Evolutionary conservation across 2,113 vertebrate species (phyloP).

Genomic region (Echinops telfairi): DNA sequence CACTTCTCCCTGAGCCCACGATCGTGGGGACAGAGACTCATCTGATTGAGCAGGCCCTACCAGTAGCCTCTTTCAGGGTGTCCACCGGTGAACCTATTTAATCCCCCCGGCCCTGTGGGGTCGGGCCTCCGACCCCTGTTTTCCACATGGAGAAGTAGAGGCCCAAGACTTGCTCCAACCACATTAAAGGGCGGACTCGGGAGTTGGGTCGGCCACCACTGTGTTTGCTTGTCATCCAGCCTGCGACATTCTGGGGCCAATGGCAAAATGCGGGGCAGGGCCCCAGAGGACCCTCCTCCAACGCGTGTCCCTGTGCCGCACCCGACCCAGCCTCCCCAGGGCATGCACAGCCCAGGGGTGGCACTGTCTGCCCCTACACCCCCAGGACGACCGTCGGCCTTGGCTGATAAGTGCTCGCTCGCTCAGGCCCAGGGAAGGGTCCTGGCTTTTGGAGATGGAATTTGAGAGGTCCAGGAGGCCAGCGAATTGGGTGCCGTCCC

Average conservation of each 20-base stretch:
- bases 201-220: not conserved
- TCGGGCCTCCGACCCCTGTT: not conserved
- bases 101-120: not conserved
- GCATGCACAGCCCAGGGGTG: not conserved
- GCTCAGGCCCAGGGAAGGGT: not conserved
- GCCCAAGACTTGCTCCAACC: not conserved
- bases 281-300: not conserved
- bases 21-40: not conserved
- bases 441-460: not conserved
- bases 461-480: not conserved
- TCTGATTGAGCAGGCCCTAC: not conserved
- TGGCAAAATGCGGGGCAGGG: not conserved
- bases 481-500: not conserved
- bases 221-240: not conserved
- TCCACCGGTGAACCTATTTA: not conserved
- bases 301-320: not conserved
- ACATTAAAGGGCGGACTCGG: not conserved
- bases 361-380: no score
- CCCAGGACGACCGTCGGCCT: no score
- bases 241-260: not conserved
- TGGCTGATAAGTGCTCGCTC: not conserved
- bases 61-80: rapidly evolving
- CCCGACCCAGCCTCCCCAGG: not conserved
- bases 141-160: not conserved
- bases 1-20: not conserved